A percentile compares a stretch with the other conserved stretches of the same genome.
Conservation (phyloP, 2,113 vertebrate genomes). For the Gopherus evgoodei region DNA sequence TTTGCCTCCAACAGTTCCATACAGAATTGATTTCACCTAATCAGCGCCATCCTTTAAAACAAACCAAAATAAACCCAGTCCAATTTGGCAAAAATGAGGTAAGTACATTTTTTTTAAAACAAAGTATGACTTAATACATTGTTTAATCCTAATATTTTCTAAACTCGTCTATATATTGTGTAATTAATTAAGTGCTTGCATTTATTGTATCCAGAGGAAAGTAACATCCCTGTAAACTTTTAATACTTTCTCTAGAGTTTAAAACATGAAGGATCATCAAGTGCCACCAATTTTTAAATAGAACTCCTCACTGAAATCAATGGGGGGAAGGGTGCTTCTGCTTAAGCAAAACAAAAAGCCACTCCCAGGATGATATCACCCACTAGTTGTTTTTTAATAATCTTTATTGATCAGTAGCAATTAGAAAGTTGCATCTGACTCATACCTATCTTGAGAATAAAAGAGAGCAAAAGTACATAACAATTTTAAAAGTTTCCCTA, state of each 20-base stretch:
- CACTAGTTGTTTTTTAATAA: not conserved
- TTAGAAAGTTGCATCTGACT: not conserved
- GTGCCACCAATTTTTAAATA: not conserved
- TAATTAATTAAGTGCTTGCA: not conserved
- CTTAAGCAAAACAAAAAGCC: not conserved
- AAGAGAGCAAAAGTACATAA: not conserved
- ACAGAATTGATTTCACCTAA: not conserved
- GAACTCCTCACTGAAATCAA: not conserved
- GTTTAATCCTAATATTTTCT: not conserved
- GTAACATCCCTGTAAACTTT: not conserved
- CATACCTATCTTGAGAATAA: rapidly evolving
- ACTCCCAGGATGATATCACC: not conserved
- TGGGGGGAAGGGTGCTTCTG: too few relatives aligned
- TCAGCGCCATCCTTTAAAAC: not conserved
- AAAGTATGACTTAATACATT: not conserved
- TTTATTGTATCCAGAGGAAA: not conserved
- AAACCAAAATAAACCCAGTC: not conserved
- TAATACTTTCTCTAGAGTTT: not conserved
- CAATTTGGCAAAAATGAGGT: conserved; percentile 54
- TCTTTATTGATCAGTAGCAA: not conserved
- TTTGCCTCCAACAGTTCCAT: conserved; percentile 46
- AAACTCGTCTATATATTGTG: not conserved
- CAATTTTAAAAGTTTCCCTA: not conserved
- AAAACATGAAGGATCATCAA: not conserved
- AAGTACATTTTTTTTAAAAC: not conserved